Percentiles rank a stretch among this genome's conserved stretches.
phyloP scores from a whole-genome alignment of 2,888 invertebrate species.

The Diarsia mendica region DNA sequence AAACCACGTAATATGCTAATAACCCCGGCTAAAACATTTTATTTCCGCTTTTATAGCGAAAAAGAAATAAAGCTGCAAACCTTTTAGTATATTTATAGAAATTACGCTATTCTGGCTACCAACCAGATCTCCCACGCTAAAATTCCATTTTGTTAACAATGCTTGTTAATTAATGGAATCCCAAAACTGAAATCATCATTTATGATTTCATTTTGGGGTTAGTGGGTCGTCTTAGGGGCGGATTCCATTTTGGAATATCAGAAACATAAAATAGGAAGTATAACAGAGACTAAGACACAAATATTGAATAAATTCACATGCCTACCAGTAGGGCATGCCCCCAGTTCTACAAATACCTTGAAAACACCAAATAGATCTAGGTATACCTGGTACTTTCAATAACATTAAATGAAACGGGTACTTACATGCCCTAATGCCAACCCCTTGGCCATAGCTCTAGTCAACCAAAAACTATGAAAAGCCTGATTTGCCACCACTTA shows the following conservation, averaged over 20 bases:
- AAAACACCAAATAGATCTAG: not conserved
- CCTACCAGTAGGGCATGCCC: not conserved
- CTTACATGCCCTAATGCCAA: not conserved
- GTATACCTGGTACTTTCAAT: not conserved
- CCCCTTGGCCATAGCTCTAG: not conserved
- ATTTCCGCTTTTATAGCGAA: not conserved
- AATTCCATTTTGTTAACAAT: constrained; percentile 36
- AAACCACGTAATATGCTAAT: constrained; percentile 56
- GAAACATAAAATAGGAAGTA: not conserved
- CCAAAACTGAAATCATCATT: not conserved
- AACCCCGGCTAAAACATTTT: constrained; percentile 35
- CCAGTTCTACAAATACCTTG: not conserved
- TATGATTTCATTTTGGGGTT: no score
- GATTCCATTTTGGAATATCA: not conserved
- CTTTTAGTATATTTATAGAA: constrained; percentile 43
- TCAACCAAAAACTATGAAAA: not conserved
- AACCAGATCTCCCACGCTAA: constrained; percentile 54
- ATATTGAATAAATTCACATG: not conserved
- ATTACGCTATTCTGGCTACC: constrained; percentile 39
- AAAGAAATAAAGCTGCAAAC: not conserved
- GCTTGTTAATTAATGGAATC: constrained; percentile 8
- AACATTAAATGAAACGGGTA: not conserved
- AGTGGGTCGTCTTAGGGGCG: no score
- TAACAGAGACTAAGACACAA: not conserved
- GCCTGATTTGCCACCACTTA: not conserved